These are phyloP conservation scores for Anadara kagoshimensis DNA, from an alignment of 1,140 invertebrate species.

Conservation along the genomic window DNA sequence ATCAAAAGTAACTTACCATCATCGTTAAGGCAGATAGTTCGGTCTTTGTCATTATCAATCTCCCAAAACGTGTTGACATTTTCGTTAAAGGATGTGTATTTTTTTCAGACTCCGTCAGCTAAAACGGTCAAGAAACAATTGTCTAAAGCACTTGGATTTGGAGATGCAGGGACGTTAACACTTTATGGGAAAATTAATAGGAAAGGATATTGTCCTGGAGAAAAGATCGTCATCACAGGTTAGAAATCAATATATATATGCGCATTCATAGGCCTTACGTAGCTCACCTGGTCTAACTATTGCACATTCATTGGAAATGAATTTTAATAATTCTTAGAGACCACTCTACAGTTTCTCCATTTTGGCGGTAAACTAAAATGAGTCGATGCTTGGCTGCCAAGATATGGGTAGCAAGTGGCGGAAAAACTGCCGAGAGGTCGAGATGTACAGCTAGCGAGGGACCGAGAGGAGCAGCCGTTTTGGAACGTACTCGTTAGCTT, in stretches of 20 bases:
- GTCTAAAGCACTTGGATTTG: constrained; percentile 24
- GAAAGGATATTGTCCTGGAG: constrained; percentile 17
- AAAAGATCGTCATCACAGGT: constrained; percentile 15
- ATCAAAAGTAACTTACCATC: no score
- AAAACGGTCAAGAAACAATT: constrained; percentile 8
- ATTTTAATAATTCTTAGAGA: background rate
- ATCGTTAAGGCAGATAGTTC: no score
- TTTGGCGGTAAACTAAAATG: background rate
- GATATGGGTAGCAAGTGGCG: background rate
- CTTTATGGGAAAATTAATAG: constrained; percentile 14
- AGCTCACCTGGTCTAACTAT: background rate
- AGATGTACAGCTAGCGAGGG: no score
- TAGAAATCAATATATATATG: background rate
- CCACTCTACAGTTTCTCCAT: background rate
- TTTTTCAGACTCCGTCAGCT: constrained; percentile 3
- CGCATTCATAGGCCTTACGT: background rate
- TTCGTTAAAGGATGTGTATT: no score
- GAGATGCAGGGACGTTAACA: constrained; percentile 19
- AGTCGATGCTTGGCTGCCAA: background rate
- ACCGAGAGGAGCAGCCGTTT: no score
- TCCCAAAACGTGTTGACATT: no score
- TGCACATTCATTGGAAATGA: background rate
- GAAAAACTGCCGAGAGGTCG: no score
- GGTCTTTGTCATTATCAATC: no score
- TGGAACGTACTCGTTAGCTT: no score